Evolutionary conservation across 2,797 vertebrate species (phyloP).

Genomic region (Lagodon rhomboides): DNA sequence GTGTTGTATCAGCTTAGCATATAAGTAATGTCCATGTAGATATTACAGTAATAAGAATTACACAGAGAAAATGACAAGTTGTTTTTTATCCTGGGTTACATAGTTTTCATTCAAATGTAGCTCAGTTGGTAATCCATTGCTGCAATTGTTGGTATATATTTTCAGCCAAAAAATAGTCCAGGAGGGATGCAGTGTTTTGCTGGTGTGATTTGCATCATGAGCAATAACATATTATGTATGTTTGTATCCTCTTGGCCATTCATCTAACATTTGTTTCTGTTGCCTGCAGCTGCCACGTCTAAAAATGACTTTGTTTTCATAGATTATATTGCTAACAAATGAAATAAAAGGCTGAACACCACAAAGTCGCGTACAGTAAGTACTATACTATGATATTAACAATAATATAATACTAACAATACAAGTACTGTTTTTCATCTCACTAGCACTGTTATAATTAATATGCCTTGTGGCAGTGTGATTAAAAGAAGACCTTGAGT

Average conservation of each 20-base stretch:
- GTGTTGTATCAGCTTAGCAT: too few species aligned
- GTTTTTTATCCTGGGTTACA: background rate
- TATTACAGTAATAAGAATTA: background rate
- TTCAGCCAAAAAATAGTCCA: background rate
- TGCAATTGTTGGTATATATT: background rate
- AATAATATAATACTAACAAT: background rate
- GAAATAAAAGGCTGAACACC: background rate
- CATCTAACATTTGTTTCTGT: background rate
- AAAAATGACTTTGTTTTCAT: conserved; percentile 10
- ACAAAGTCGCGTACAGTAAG: background rate
- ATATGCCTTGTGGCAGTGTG: conserved; percentile 4
- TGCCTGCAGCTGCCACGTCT: background rate
- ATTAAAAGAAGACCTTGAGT: conserved; percentile 3
- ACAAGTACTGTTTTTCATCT: background rate
- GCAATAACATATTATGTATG: background rate
- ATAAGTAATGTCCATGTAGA: too few species aligned
- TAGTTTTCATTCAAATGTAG: conserved; percentile 1
- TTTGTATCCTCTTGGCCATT: background rate
- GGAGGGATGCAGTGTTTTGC: background rate
- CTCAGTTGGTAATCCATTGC: background rate
- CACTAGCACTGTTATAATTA: background rate
- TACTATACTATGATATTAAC: too few species aligned
- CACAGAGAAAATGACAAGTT: too few species aligned
- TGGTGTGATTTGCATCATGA: conserved; percentile 18
- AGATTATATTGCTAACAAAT: background rate